Evolutionary conservation across 1,140 invertebrate species (phyloP).

Genomic region (Brachionus paranguensis): DNA sequence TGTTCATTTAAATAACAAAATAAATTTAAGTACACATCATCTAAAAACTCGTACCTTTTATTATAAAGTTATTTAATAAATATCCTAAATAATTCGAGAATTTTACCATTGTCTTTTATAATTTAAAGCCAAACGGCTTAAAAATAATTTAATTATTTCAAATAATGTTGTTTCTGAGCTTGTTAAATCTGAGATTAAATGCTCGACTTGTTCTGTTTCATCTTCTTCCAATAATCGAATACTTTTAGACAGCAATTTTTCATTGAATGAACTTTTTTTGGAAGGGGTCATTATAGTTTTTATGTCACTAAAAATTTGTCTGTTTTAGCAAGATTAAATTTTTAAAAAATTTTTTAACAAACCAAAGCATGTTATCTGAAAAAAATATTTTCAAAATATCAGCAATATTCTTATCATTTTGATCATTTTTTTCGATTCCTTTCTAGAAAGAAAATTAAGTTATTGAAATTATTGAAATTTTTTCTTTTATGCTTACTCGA

Average conservation of each 20-base stretch:
- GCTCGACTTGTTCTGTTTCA: background rate
- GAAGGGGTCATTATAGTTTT: conserved; percentile 14
- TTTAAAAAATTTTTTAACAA: background rate
- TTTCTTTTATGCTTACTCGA: background rate
- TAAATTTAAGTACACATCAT: background rate
- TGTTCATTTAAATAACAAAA: background rate
- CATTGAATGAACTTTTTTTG: background rate
- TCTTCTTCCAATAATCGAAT: background rate
- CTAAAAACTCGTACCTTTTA: conserved; percentile 3
- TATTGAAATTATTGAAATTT: background rate
- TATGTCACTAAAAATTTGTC: background rate
- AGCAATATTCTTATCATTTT: background rate
- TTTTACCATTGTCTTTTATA: background rate
- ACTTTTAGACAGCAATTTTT: background rate
- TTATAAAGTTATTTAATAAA: background rate
- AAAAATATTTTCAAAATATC: conserved; percentile 28
- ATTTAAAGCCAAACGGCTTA: background rate
- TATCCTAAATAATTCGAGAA: background rate
- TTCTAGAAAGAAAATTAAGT: background rate
- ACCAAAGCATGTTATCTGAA: background rate
- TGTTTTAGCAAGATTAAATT: background rate
- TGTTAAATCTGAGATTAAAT: background rate
- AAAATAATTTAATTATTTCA: background rate
- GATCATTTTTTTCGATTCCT: conserved; percentile 33
- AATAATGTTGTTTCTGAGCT: background rate